phyloP scores from a whole-genome alignment of 2,888 invertebrate species.

The Coenonympha glycerion region DNA sequence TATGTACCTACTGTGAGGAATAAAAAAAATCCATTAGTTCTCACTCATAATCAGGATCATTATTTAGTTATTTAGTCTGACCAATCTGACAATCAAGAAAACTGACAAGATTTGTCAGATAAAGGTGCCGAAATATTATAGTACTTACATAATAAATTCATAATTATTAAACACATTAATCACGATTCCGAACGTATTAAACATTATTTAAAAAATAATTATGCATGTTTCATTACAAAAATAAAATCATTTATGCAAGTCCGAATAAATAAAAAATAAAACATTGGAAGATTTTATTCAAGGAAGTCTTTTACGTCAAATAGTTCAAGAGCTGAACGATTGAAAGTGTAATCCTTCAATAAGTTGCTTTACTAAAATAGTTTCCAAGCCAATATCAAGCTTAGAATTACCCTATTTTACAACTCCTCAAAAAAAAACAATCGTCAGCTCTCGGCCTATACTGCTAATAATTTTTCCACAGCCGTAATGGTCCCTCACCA shows the following conservation, averaged over 20 bases:
- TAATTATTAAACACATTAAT: too few species aligned
- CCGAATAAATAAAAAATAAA: slow-evolving; percentile 12
- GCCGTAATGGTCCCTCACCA: slow-evolving; percentile 21
- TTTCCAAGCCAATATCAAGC: too few species aligned
- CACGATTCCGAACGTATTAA: not conserved
- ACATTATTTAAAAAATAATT: too few species aligned
- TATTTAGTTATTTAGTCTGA: too few species aligned
- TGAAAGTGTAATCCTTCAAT: too few species aligned
- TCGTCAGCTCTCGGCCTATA: not conserved
- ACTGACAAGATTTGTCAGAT: too few species aligned
- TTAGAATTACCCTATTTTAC: too few species aligned
- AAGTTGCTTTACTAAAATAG: too few species aligned
- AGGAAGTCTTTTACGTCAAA: slow-evolving; percentile 1
- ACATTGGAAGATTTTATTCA: slow-evolving; percentile 17
- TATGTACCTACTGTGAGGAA: not conserved
- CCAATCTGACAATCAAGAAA: too few species aligned
- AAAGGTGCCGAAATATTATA: not conserved
- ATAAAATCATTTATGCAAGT: not conserved
- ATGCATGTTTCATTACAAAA: not conserved
- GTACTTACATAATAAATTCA: not conserved
- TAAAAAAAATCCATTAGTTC: not conserved
- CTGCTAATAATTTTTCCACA: not conserved
- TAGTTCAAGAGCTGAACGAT: not conserved
- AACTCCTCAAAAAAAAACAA: not conserved
- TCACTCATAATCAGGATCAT: too few species aligned